Conservation (phyloP, 2,797 vertebrate species). For the Chloroceryle amazona region DNA sequence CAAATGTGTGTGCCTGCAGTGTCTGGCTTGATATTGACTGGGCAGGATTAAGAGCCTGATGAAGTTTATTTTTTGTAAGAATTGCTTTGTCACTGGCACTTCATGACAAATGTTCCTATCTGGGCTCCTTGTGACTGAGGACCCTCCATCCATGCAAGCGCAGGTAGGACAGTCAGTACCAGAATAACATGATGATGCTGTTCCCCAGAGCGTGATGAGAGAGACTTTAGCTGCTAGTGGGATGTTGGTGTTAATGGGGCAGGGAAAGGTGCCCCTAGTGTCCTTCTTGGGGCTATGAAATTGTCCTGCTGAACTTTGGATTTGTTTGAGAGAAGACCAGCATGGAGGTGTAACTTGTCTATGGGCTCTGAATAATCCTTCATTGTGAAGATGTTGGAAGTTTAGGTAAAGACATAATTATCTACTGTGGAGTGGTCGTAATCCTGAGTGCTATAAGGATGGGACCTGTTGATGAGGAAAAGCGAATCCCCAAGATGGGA, state of each 20-base stretch:
- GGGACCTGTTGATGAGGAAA: neutral
- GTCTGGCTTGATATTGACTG: neutral
- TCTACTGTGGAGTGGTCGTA: neutral
- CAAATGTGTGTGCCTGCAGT: accelerated
- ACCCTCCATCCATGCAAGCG: accelerated
- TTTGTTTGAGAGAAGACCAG: neutral
- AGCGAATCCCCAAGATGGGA: neutral
- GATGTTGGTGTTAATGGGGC: neutral
- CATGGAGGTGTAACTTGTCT: neutral
- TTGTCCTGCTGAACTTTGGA: neutral
- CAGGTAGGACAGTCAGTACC: neutral
- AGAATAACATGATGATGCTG: neutral
- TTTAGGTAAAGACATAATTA: neutral
- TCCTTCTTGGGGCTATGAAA: neutral
- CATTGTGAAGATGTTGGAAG: neutral
- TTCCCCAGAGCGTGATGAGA: neutral
- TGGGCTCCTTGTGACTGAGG: neutral
- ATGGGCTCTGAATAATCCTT: neutral
- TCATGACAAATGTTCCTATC: neutral
- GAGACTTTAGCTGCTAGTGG: neutral
- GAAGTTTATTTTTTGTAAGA: neutral
- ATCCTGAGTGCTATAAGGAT: neutral
- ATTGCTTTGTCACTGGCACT: neutral
- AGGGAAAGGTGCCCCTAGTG: neutral
- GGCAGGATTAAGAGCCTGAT: neutral